Percentiles rank a stretch among this genome's conserved stretches.
These are phyloP conservation scores for Thymelicus acteon DNA, from an alignment of 2,888 invertebrate species.

Conservation along the genomic window DNA sequence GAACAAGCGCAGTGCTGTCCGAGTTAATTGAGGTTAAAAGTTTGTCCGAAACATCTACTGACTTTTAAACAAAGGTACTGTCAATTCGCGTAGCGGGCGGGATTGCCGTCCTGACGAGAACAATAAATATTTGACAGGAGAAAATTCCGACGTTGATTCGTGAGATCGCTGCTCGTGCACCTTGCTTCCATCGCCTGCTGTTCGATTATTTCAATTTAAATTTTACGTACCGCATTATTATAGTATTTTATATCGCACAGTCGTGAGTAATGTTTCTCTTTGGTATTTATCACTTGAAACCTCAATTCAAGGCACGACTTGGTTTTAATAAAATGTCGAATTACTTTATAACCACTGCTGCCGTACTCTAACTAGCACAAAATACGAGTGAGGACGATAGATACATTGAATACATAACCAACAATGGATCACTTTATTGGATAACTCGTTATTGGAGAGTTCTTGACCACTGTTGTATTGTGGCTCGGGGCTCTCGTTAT, in stretches of 20 bases:
- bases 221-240: conserved; percentile 35
- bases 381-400: conserved; percentile 14
- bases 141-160: conserved; percentile 57
- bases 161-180: conserved; percentile 53
- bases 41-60: conserved; percentile 65
- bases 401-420: conserved; percentile 15
- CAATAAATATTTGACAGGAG: conserved; percentile 61
- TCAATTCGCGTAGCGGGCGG: conserved; percentile 60
- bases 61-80: conserved; percentile 69
- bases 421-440: conserved; percentile 43
- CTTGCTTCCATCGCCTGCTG: conserved; percentile 34
- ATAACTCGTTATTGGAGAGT: conserved; percentile 37
- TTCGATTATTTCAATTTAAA: conserved; percentile 35
- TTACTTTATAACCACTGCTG: conserved; percentile 17
- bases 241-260: conserved; percentile 33
- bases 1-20: conserved; percentile 66
- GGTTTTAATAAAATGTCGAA: conserved; percentile 10
- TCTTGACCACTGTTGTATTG: conserved; percentile 42
- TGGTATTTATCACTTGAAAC: conserved; percentile 27
- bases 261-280: conserved; percentile 32
- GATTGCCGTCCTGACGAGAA: conserved; percentile 54
- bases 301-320: conserved; percentile 22
- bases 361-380: conserved; percentile 13
- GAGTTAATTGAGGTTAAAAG: conserved; percentile 74
- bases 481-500: conserved; percentile 56